Percentiles rank a stretch among this genome's conserved stretches.
phyloP scores from a whole-genome alignment of 2,888 invertebrate species.

The Tiliacea aurago region DNA sequence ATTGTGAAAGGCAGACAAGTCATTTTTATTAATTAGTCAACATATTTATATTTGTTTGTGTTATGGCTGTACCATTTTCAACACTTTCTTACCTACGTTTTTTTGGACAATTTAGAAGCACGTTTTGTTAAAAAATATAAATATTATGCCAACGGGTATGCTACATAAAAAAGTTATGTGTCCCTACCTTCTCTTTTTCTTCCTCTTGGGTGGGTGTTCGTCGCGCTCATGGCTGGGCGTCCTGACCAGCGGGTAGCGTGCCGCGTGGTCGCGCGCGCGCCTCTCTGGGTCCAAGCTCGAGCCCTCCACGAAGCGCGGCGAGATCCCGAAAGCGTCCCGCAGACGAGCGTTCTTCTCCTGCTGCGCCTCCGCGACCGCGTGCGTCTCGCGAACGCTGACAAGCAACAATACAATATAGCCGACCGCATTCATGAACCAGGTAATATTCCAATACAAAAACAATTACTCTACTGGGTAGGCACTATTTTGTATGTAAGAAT shows the following conservation, averaged over 20 bases:
- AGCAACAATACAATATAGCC: constrained; percentile 41
- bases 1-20: constrained; percentile 12
- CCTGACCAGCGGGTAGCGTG: constrained; percentile 93
- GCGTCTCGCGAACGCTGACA: constrained; percentile 97
- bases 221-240: constrained; percentile 93
- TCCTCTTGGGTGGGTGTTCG: constrained; percentile 91
- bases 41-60: constrained; percentile 4
- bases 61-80: constrained; percentile 11
- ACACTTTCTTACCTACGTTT: constrained; percentile 4
- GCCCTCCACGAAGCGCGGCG: constrained; percentile 98
- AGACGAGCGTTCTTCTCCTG: constrained; percentile 98
- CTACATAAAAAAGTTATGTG: not conserved
- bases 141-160: not conserved
- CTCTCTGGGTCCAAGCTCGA: constrained; percentile 96
- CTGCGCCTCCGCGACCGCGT: constrained; percentile 98
- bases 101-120: not conserved
- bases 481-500: constrained; percentile 32
- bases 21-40: not conserved
- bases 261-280: constrained; percentile 88
- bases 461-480: constrained; percentile 19
- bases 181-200: constrained; percentile 93
- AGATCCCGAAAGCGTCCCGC: constrained; percentile 98
- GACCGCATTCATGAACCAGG: constrained; percentile 19
- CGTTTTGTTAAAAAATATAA: not conserved
- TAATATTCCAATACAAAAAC: constrained; percentile 26